Evolutionary conservation across 1,140 invertebrate species (phyloP), one percentile per base, ranked within the genome.

Genomic region (Hormaphis cornu): DNA sequence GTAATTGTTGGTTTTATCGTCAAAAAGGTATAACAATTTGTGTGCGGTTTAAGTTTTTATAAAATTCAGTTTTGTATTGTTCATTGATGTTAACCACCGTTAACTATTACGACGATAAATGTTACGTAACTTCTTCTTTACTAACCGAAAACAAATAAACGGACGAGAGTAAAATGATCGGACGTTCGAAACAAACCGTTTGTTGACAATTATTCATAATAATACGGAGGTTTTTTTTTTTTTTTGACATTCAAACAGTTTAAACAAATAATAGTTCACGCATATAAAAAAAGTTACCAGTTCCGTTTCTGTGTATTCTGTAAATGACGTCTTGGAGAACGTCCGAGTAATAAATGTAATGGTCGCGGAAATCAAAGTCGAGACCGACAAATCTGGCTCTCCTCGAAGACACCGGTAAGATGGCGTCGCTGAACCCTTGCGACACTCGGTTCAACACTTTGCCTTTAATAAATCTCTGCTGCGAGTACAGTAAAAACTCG

Each of bases 281-380:
- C 12, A 20, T 20, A 18, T 28, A 46, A 8, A 28, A 66, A 10
- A 59, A 70, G 59, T 71, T 75, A 82, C 84, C 87, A 1, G 91
- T 92, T 69, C 93, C 93, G 78, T 94, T 93, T 70, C 88, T 83
- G 73, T 91, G 89, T 1, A 95, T 88, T 52, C 93, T 83, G 76
- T 96, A 97, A 73, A 98, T 97, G 0, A 97, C 93, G 77, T 96
- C 92, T 79, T 96, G 89, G n/a, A 95, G 82, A 1, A 97, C 95
- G 76, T 98, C 95, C 1, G 94, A 97, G 79, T 95, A 97, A 76
- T 97, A 98, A 69, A 98, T 95, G 74, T 92, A 90, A 73, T 94
- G 85, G 73, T 95, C 89, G 70, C 87, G 83, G 0, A 91, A 87
- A 78, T 97, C 94, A 76, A 95, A 98, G 77, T 99, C 97, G 20